These are phyloP conservation scores for Lycocerus yunnanus DNA, from an alignment of 2,888 invertebrate genomes.

Conservation along the genomic window DNA sequence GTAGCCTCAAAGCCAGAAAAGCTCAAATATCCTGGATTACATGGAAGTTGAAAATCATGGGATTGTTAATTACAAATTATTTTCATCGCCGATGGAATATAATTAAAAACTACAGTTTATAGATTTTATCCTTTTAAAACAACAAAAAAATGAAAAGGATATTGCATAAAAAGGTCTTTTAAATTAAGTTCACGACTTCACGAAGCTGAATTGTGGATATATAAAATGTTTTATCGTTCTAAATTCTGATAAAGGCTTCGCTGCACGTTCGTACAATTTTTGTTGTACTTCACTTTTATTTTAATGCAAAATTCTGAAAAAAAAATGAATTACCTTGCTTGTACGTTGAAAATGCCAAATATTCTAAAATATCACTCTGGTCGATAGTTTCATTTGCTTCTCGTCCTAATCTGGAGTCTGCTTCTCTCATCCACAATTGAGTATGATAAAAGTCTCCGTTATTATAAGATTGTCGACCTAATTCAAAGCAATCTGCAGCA, in stretches of 20 bases:
- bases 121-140: background rate
- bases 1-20: background rate
- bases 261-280: background rate
- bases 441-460: conserved; percentile 92
- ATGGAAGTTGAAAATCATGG: background rate
- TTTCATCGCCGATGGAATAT: background rate
- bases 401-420: conserved; percentile 73
- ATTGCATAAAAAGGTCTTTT: background rate
- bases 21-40: background rate
- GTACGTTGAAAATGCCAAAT: conserved; percentile 93
- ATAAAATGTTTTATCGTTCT: background rate
- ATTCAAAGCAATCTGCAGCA: conserved; percentile 94
- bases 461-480: conserved; percentile 92
- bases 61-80: background rate
- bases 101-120: background rate
- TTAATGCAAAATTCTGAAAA: background rate
- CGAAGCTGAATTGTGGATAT: background rate
- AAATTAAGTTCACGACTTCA: background rate
- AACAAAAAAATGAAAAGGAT: background rate
- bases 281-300: background rate
- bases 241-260: background rate
- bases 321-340: conserved; percentile 73
- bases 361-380: conserved; percentile 87
- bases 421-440: conserved; percentile 93
- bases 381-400: conserved; percentile 70